Percentiles rank a stretch among this genome's conserved stretches.
Conservation (phyloP, 2,797 vertebrate genomes). For the Phylloscopus collybita region DNA sequence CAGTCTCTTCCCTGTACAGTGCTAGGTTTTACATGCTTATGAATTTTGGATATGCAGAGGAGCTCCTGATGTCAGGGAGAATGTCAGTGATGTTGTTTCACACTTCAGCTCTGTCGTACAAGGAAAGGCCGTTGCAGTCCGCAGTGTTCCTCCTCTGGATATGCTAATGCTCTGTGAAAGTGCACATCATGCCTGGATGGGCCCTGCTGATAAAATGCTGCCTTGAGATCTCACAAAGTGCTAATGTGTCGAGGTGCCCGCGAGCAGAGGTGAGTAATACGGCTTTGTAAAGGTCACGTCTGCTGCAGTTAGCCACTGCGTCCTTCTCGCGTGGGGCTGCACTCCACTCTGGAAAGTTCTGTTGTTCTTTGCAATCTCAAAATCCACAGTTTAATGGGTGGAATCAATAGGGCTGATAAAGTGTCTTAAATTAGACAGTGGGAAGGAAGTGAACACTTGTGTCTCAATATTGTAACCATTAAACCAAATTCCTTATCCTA, state of each 20-base stretch:
- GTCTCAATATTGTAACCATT: not conserved
- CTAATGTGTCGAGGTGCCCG: conserved; percentile 46
- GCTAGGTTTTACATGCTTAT: not conserved
- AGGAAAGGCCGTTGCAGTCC: conserved; percentile 29
- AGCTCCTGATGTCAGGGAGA: not conserved
- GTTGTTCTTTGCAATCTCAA: not conserved
- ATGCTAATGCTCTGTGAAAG: conserved; percentile 62
- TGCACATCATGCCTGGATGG: conserved; percentile 65
- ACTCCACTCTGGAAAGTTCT: not conserved
- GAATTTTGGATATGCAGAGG: not conserved
- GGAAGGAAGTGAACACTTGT: not conserved
- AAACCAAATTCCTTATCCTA: not conserved
- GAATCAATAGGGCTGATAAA: not conserved
- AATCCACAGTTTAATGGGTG: not conserved
- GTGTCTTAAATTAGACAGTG: not conserved
- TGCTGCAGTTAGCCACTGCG: not conserved
- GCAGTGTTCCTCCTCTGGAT: conserved; percentile 23
- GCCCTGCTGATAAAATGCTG: conserved; percentile 43
- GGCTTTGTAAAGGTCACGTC: conserved; percentile 56
- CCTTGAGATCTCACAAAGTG: conserved; percentile 38
- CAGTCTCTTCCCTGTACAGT: not conserved
- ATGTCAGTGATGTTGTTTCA: not conserved
- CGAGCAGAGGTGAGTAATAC: conserved; percentile 27
- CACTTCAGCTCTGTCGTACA: not conserved
- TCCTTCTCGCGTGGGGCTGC: not conserved